Evolutionary conservation across 2,797 vertebrate species (phyloP).

Genomic region (Neomorphus geoffroyi): DNA sequence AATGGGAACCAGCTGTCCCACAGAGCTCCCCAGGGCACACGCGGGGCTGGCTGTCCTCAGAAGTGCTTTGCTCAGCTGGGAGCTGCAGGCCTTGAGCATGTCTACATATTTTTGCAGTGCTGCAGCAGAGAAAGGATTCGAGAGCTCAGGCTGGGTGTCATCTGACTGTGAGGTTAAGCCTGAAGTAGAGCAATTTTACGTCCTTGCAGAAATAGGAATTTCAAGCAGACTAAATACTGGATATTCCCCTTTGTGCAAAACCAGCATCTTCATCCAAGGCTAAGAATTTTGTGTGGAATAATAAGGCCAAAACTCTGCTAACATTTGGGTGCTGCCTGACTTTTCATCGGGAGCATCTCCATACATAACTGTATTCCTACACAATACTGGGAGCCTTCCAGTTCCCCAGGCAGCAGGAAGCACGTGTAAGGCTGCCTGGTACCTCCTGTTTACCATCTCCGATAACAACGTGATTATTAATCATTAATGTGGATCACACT

Average conservation of each 20-base stretch:
- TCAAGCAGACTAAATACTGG: not conserved
- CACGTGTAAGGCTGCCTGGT: not conserved
- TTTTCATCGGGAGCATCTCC: fast-evolving
- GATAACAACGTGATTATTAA: not conserved
- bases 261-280: not conserved
- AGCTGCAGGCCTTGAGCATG: fast-evolving
- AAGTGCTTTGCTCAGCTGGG: not conserved
- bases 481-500: not conserved
- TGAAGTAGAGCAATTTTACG: not conserved
- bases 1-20: not conserved
- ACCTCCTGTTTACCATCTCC: not conserved
- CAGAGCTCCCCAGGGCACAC: fast-evolving
- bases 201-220: not conserved
- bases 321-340: too few relatives aligned
- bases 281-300: not conserved
- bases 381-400: not conserved
- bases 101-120: not conserved
- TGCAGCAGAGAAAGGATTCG: not conserved
- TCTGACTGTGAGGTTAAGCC: not conserved
- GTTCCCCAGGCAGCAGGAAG: not conserved
- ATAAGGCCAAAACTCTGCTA: not conserved
- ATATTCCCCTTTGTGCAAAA: not conserved
- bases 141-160: not conserved
- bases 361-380: fast-evolving
- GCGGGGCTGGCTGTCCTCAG: fast-evolving